Evolutionary conservation across 2,113 vertebrate genomes (phyloP).

Genomic region (Apteryx mantelli): DNA sequence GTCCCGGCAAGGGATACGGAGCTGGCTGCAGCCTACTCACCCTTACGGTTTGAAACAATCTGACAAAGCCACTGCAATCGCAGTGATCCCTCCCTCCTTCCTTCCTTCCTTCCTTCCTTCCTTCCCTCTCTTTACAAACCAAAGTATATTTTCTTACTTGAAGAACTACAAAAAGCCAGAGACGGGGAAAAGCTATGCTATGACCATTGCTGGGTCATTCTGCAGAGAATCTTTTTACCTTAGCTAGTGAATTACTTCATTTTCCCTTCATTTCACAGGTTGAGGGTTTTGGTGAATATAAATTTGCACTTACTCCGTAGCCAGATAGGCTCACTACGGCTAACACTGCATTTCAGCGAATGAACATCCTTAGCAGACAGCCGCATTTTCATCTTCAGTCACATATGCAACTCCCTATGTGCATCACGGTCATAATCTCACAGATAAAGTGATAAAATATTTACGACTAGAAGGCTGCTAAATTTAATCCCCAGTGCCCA

Average conservation of each 20-base stretch:
- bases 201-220: not conserved
- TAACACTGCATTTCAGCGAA: not conserved
- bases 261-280: not conserved
- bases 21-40: not conserved
- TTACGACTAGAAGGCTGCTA: slow-evolving; percentile 22
- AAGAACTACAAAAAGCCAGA: not conserved
- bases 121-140: not conserved
- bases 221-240: not conserved
- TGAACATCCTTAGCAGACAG: not conserved
- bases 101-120: too few relatives aligned
- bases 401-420: not conserved
- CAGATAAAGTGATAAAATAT: slow-evolving; percentile 27
- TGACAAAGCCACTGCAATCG: not conserved
- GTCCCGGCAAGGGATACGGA: not conserved
- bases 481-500: slow-evolving; percentile 35
- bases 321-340: not conserved
- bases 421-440: slow-evolving; percentile 20
- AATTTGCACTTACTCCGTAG: not conserved
- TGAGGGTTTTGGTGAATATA: not conserved
- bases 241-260: not conserved
- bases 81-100: not conserved
- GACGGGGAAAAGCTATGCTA: not conserved
- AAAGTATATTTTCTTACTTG: not conserved
- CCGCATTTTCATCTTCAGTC: not conserved
- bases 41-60: not conserved